Base-by-base conservation (phyloP, 1,140 invertebrate genomes). In the Drosophila bifasciata region DNA sequence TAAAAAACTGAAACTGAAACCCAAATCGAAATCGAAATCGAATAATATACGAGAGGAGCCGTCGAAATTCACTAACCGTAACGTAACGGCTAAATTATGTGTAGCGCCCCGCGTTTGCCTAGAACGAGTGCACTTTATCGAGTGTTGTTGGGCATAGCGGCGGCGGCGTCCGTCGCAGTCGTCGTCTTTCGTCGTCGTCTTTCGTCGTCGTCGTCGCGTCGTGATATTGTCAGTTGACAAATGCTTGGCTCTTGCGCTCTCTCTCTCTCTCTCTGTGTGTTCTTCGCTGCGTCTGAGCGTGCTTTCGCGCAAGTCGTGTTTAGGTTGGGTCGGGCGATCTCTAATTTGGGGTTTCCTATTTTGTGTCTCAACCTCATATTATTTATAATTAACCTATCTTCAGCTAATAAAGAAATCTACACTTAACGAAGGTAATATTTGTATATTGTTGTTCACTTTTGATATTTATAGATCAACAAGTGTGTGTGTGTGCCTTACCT, bases 101-200 rank as follows among this genome's bases (percentile, higher is more conserved):
- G 36, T 49, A 50, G 55, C 46, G 55, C 9, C 9, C 39, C 9
- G 39, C 61, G 76, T 66, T 64, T 63, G 58, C 43, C 41, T 52
- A 56, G 67, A 73, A 50, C 76, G 80, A 63, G 58, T 85, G 76
- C 80, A 85, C 76, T 61, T 76, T 67, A 71, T 76, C 52, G 76
- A 63, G 55, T 62, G 72, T 16, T 39, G 56, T 23, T 36, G 45
- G 45, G 50, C 49, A 46, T 41, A 46, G 55, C 48, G 19, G 64
- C n/a, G n/a, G n/a, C 39, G 21, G 41, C 8, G 15, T 55, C 32
- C 21, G 68, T 11, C 49, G 36, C 19, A 21, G 19, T 21, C 19
- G 19, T 39, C 16, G 53, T 25, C n/a, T n/a, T n/a, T 17, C 36
- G 68, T 62, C 41, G 57, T 66, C n/a, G n/a, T n/a, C n/a, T n/a